Base-by-base conservation (phyloP, 1,140 invertebrate genomes). In the Thalassaphorura encarpata region DNA sequence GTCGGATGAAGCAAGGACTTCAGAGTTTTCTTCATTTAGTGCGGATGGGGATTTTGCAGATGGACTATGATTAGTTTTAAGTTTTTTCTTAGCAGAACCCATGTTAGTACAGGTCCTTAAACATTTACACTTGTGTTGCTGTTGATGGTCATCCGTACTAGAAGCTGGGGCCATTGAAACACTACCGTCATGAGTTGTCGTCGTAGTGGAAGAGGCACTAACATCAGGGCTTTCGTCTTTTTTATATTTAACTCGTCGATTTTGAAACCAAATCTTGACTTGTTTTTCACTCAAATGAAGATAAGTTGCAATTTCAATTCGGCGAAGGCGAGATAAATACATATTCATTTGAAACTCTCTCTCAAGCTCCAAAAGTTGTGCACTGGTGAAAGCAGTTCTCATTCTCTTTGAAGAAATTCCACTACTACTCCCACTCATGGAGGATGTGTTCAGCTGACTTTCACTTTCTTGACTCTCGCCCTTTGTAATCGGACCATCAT, bases 261-360 rank as follows among this genome's bases (percentile, higher is more conserved):
- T 70, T 33, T 64, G 62, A 52, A 63, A 63, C 91, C 91, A 95
- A 52, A 94, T 94, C 71, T 91, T 94, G 39, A 94, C 76, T 67
- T 80, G 90, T 69, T 95, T 96, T 72, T 95, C 91, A 0, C 87
- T 90, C 1, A 96, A 71, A 23, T 83, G 80, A 3, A 80, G 67
- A 59, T 75, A 76, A 3, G 73, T 75, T 23, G 78, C 78, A 27
- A 80, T 79, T 67, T 80, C 77, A 46, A 80, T 80, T 15, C 78
- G 64, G 41, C 78, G 66, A 2, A 80, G 66, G 5, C 78, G 63
- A 2, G 76, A 77, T 24, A 80, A 69, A 64, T 80, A 80, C 77
- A 78, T 80, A 52, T 75, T 78, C 46, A 71, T 63, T 5, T 71
- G 66, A 58, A 80, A 80, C 63, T 78, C 77, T 50, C 77, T 58